Evolutionary conservation across 2,113 vertebrate genomes (phyloP).

Genomic region (Hippopotamus amphibius): DNA sequence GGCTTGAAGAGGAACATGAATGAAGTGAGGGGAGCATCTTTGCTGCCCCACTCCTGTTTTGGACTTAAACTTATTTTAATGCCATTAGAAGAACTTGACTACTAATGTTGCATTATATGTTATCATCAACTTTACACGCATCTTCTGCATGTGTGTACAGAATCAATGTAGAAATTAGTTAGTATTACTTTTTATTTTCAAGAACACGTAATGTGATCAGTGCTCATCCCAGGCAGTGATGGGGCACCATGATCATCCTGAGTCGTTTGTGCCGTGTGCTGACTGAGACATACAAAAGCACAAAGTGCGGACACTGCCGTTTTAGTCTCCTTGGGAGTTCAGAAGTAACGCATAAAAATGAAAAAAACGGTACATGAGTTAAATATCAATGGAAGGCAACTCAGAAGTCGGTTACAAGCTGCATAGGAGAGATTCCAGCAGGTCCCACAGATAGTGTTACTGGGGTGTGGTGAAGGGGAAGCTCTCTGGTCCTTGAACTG

Average conservation of each 20-base stretch:
- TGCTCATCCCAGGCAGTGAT: not conserved
- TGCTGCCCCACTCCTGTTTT: not conserved
- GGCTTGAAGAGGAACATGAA: not conserved
- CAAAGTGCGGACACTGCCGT: not conserved
- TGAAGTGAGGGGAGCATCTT: not conserved
- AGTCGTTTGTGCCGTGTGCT: not conserved
- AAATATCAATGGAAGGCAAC: not conserved
- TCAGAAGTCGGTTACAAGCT: not conserved
- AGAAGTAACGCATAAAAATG: not conserved
- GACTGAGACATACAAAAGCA: too few species aligned
- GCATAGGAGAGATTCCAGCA: not conserved
- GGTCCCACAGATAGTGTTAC: not conserved
- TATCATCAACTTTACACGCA: not conserved
- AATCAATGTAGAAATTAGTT: not conserved
- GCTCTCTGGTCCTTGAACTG: not conserved
- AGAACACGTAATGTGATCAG: not conserved
- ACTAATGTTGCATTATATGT: not conserved
- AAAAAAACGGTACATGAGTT: not conserved
- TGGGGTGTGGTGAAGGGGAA: not conserved
- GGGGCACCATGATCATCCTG: not conserved
- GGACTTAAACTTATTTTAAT: not conserved
- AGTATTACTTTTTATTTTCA: not conserved
- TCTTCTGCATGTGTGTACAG: not conserved
- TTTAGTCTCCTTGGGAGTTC: not conserved
- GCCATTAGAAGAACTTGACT: not conserved